Conservation (phyloP, 2,113 vertebrate species). For the Zosterops borbonicus region DNA sequence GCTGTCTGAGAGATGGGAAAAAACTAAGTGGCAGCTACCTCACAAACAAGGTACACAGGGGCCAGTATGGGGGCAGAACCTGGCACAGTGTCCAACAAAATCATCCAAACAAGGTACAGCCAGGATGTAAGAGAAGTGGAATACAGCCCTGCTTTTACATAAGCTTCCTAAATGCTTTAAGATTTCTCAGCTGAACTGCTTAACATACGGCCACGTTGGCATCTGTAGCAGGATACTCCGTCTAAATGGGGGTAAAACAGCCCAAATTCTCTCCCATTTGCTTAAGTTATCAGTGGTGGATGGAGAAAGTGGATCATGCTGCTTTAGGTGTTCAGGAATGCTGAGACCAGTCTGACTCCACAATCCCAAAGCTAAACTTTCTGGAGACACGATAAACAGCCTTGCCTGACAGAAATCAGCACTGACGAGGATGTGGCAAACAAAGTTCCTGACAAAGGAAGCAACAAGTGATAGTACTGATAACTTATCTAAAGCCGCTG, state of each 20-base stretch:
- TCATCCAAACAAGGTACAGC: neutral
- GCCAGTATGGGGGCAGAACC: neutral
- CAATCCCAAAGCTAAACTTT: neutral
- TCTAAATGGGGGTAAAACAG: neutral
- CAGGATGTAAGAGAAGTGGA: neutral
- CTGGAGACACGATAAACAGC: neutral
- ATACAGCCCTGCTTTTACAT: neutral
- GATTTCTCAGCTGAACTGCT: neutral
- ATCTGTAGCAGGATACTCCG: neutral
- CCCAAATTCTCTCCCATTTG: neutral
- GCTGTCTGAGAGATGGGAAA: neutral
- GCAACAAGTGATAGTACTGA: neutral
- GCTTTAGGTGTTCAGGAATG: neutral
- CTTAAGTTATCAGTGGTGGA: neutral
- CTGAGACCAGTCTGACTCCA: neutral
- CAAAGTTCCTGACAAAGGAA: neutral
- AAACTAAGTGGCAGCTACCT: neutral
- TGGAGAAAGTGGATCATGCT: neutral
- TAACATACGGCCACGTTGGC: rapidly evolving
- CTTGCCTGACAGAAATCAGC: neutral
- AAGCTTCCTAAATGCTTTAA: neutral
- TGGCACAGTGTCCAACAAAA: neutral
- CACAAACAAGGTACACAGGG: neutral
- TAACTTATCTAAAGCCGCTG: neutral
- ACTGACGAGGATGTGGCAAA: neutral